Percentiles rank a stretch among this genome's conserved stretches.
phyloP scores from a whole-genome alignment of 2,888 invertebrate species.

The Hedychridium roseum region DNA sequence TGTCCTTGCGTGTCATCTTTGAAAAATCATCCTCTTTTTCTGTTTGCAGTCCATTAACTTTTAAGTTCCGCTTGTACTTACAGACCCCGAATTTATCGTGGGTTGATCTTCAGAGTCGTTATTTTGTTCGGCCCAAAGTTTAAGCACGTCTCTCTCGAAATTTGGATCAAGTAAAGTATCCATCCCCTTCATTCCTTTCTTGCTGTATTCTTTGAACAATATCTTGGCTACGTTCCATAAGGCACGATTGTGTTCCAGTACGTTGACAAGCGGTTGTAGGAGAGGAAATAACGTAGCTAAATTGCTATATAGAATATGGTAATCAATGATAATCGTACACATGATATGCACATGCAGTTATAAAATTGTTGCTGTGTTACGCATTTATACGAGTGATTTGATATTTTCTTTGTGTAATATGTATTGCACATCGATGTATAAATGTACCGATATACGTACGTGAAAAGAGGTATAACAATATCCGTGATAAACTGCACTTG shows the following conservation, averaged over 20 bases:
- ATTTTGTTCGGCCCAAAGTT: too few relatives aligned
- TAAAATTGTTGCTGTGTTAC: background rate
- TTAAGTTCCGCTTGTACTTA: too few relatives aligned
- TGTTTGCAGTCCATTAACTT: background rate
- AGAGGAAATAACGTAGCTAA: constrained; percentile 68
- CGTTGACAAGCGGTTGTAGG: constrained; percentile 62
- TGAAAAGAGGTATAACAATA: constrained; percentile 67
- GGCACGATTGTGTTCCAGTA: constrained; percentile 68
- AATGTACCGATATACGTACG: constrained; percentile 51
- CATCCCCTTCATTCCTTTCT: constrained; percentile 48
- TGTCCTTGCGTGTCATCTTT: background rate
- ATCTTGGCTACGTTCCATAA: constrained; percentile 69
- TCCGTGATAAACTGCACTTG: constrained; percentile 76
- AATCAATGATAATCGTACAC: constrained; percentile 23
- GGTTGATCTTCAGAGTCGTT: background rate
- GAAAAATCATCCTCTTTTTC: background rate
- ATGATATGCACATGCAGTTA: constrained; percentile 16
- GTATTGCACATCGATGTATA: background rate
- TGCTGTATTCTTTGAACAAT: constrained; percentile 55
- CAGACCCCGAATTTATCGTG: background rate
- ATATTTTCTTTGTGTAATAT: too few relatives aligned
- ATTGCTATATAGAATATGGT: constrained; percentile 60
- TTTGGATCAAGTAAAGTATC: constrained; percentile 47
- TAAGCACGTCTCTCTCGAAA: constrained; percentile 49
- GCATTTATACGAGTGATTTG: too few relatives aligned